phyloP scores from a whole-genome alignment of 2,113 vertebrate genomes.

The Callipepla squamata region DNA sequence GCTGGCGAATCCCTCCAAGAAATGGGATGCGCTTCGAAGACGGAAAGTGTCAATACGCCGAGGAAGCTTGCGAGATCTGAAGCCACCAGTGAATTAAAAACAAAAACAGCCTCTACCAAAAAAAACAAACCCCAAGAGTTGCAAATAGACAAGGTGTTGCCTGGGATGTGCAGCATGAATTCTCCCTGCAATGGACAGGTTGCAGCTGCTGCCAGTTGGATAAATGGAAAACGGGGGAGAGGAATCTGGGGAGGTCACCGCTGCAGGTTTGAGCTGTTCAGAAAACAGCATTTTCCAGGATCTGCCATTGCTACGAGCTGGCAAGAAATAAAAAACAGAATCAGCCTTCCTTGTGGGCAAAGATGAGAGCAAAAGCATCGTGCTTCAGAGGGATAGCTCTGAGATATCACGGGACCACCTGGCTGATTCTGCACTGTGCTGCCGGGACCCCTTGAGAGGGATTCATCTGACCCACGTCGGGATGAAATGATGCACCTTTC shows the following conservation, averaged over 20 bases:
- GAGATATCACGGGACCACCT: background rate
- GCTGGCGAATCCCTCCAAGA: background rate
- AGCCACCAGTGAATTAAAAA: background rate
- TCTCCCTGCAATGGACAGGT: background rate
- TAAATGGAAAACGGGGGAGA: background rate
- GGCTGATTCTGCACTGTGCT: background rate
- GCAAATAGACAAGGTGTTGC: no score
- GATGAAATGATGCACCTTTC: background rate
- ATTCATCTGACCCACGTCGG: background rate
- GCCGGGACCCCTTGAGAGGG: background rate
- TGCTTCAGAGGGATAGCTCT: accelerated
- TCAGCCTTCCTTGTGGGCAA: background rate
- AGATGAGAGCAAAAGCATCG: background rate
- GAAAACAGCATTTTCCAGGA: background rate
- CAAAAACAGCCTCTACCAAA: no score
- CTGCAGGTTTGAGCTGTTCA: background rate
- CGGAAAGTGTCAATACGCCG: background rate
- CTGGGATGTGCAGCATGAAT: background rate
- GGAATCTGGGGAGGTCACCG: background rate
- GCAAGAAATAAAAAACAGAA: background rate
- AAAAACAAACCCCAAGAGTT: background rate
- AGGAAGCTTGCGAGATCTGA: background rate
- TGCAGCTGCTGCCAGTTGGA: background rate
- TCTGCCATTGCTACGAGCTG: background rate
- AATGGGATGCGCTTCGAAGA: background rate